Evolutionary conservation across 2,113 vertebrate species (phyloP).

Genomic region (Callionymus lyra): DNA sequence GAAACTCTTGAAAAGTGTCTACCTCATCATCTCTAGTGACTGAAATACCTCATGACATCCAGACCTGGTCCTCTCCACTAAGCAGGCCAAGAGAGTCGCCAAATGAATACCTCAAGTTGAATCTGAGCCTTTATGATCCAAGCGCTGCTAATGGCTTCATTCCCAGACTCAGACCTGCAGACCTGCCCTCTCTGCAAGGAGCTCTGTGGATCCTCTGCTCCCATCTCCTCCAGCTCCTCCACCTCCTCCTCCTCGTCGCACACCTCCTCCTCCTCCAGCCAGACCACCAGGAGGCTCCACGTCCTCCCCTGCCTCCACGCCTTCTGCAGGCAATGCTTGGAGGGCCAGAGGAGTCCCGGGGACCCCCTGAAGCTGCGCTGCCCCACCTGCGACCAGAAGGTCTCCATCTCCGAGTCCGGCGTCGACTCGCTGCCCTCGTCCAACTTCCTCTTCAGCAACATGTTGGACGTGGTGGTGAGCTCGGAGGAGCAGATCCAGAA

Average conservation of each 20-base stretch:
- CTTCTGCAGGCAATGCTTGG: conserved; percentile 88
- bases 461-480: conserved; percentile 84
- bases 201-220: conserved; percentile 82
- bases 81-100: conserved; percentile 19
- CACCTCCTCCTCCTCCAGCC: conserved; percentile 63
- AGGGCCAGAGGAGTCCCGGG: conserved; percentile 75
- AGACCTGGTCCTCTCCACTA: conserved; percentile 13
- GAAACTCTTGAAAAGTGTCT: conserved; percentile 12
- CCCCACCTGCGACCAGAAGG: conserved; percentile 86
- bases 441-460: conserved; percentile 86
- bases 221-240: conserved; percentile 80
- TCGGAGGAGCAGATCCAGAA: conserved; percentile 70
- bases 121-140: conserved; percentile 28
- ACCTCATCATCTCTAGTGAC: conserved; percentile 24
- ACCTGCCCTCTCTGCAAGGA: conserved; percentile 87
- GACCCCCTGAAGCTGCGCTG: conserved; percentile 81
- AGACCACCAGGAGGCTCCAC: conserved; percentile 71
- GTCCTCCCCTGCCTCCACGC: conserved; percentile 87
- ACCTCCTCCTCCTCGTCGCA: conserved; percentile 84
- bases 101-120: conserved; percentile 38
- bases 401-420: conserved; percentile 80
- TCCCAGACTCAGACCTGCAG: conserved; percentile 85
- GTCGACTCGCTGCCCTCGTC: conserved; percentile 87
- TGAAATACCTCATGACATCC: conserved; percentile 42
- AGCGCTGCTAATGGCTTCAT: conserved; percentile 80